A percentile compares a stretch with the other conserved stretches of the same genome.
phyloP scores from a whole-genome alignment of 2,113 vertebrate species.

The Hippolais icterina region DNA sequence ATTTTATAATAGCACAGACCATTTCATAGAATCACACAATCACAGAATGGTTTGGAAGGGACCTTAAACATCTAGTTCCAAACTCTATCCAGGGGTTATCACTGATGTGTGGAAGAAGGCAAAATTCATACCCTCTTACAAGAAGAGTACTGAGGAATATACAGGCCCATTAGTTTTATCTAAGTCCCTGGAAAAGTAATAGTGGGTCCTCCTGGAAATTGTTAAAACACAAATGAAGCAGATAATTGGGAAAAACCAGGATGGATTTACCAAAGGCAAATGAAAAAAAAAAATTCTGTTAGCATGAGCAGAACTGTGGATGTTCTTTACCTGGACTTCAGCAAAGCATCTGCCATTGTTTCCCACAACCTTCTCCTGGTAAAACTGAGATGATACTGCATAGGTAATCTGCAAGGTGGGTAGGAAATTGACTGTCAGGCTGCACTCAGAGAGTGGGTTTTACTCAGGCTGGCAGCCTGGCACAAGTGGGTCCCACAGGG shows the following conservation, averaged over 20 bases:
- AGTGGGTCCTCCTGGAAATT: not conserved
- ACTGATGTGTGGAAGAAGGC: not conserved
- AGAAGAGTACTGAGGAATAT: not conserved
- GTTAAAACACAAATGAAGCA: not conserved
- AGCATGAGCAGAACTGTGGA: not conserved
- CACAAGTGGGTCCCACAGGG: not conserved
- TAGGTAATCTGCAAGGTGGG: not conserved
- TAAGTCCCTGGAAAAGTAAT: not conserved
- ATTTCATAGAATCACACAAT: not conserved
- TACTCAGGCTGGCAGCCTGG: not conserved
- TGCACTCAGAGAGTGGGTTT: not conserved
- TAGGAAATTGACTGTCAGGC: not conserved
- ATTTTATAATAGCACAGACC: not conserved
- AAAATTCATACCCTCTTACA: not conserved
- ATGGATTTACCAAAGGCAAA: not conserved
- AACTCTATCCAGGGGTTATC: not conserved
- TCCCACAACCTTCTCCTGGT: not conserved
- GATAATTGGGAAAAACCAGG: not conserved
- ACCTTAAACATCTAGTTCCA: not conserved
- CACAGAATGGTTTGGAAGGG: not conserved
- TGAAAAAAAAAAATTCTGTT: not conserved
- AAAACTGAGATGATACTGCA: not conserved
- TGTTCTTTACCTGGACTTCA: not conserved
- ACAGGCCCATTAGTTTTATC: not conserved
- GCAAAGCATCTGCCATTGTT: not conserved